A percentile compares a stretch with the other conserved stretches of the same genome.
phyloP scores from a whole-genome alignment of 2,797 vertebrate species.

The Melanotaenia parkinsoni region DNA sequence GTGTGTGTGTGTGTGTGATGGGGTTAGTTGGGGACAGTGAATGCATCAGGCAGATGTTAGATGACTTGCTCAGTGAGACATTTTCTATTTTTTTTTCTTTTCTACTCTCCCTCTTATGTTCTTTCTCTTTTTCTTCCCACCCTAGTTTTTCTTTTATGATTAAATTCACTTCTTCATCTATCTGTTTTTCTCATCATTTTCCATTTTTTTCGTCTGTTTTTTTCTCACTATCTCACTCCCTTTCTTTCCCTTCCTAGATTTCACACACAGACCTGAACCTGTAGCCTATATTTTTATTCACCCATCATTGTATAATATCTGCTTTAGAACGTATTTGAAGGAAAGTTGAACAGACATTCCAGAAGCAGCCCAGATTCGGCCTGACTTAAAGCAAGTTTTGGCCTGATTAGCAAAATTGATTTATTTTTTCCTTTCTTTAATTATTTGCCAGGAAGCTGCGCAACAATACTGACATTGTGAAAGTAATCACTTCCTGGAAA shows the following conservation, averaged over 20 bases:
- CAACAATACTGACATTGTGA: slow-evolving; percentile 70
- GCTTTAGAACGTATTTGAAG: neutral
- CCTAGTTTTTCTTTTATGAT: slow-evolving; percentile 4
- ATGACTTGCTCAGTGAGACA: slow-evolving; percentile 19
- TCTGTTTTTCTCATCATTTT: slow-evolving; percentile 39
- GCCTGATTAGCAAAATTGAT: slow-evolving; percentile 52
- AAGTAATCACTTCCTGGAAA: slow-evolving; percentile 64
- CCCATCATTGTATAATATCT: neutral
- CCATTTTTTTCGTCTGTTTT: neutral
- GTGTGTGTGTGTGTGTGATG: slow-evolving; percentile 6
- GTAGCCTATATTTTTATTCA: neutral
- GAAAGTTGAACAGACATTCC: neutral
- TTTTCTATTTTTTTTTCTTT: neutral
- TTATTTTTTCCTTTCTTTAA: slow-evolving; percentile 32
- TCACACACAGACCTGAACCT: neutral
- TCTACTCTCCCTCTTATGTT: slow-evolving; percentile 11
- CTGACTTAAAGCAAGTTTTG: slow-evolving; percentile 9
- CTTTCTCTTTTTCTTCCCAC: slow-evolving; percentile 14
- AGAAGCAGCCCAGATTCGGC: slow-evolving; percentile 12
- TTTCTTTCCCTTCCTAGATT: slow-evolving; percentile 7
- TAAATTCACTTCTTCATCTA: slow-evolving; percentile 20
- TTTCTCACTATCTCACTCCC: slow-evolving; percentile 37
- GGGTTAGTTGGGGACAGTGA: slow-evolving; percentile 50
- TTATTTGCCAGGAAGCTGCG: slow-evolving; percentile 42
- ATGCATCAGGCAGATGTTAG: slow-evolving; percentile 62